Percentiles rank a stretch among this genome's conserved stretches.
Conservation (phyloP, 2,797 vertebrate genomes). For the Anableps anableps region DNA sequence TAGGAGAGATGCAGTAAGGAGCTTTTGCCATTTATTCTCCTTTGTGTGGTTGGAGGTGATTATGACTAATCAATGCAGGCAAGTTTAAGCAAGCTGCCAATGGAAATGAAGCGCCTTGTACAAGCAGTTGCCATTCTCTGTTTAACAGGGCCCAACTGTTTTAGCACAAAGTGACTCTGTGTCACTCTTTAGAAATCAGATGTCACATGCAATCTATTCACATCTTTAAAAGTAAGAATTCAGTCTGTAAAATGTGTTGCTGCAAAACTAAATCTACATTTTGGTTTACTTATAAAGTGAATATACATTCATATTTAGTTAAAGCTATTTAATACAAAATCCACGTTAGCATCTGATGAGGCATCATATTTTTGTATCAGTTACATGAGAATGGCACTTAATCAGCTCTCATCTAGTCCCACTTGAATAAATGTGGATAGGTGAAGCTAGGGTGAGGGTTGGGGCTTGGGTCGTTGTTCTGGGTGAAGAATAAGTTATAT, state of each 20-base stretch:
- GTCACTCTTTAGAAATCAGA: slow-evolving; percentile 20
- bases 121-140: slow-evolving; percentile 35
- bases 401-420: slow-evolving; percentile 51
- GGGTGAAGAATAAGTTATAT: slow-evolving; percentile 41
- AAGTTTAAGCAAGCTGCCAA: slow-evolving; percentile 53
- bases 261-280: not conserved
- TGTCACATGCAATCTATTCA: not conserved
- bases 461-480: slow-evolving; percentile 46
- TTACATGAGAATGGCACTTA: slow-evolving; percentile 63
- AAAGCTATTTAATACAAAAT: slow-evolving; percentile 53
- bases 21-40: slow-evolving; percentile 67
- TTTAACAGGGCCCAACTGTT: slow-evolving; percentile 22
- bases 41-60: slow-evolving; percentile 72
- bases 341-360: slow-evolving; percentile 63
- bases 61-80: slow-evolving; percentile 71
- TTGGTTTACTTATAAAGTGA: too few relatives aligned
- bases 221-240: slow-evolving; percentile 5
- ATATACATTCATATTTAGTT: too few relatives aligned
- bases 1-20: slow-evolving; percentile 54
- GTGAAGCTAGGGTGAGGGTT: slow-evolving; percentile 12
- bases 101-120: slow-evolving; percentile 45
- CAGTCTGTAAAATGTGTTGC: not conserved
- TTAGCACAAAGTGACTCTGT: slow-evolving; percentile 24
- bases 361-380: slow-evolving; percentile 45
- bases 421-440: slow-evolving; percentile 44